Evolutionary conservation across 2,797 vertebrate genomes (phyloP), one percentile per base, ranked within the genome.

Genomic region (Myotis pilosus): DNA sequence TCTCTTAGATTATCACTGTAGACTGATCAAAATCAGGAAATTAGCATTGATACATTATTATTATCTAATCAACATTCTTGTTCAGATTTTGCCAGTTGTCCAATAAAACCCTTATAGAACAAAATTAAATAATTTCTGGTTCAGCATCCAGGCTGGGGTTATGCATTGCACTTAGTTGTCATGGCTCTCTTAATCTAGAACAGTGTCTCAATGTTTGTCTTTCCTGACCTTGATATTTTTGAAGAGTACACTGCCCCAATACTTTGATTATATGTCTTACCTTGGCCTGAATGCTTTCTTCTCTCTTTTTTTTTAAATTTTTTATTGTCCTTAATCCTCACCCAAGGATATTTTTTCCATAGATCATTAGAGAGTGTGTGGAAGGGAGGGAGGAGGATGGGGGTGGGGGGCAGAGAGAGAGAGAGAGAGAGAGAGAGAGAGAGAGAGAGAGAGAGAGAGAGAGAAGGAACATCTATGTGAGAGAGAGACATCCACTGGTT

Each of bases 21-120:
- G 57, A 64, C 22, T 71, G 51, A 55, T 76, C 68, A 89, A 81
- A 94, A 81, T 81, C 30, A 68, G 83, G 81, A 86, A 86, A 88
- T 68, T 57, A 83, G 36, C 66, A 49, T 11, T n/a, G 60, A 25
- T 69, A n/a, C 8, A 78, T 30, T 49, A 17, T 25, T 88, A 9
- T 51, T 60, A 81, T 30, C 44, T 90, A 78, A 55, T 82, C 30
- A 76, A 17, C 36, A 72, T 28, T 38, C 36, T 83, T 69, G 84
- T 88, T 88, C 30, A 72, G 2, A 76, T 89, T 87, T 89, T 93
- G 7, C 74, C 66, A 81, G 0, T 75, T 91, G 66, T 91, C 36
- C 53, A 23, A 1, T 71, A 88, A 33, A 69, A 49, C 28, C 66
- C 16, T 84, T 88, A 53, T 20, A 47, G 89, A 68, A 53, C n/a